A percentile compares a stretch with the other conserved stretches of the same genome.
phyloP scores from a whole-genome alignment of 2,113 vertebrate genomes.

The Apodemus sylvaticus region DNA sequence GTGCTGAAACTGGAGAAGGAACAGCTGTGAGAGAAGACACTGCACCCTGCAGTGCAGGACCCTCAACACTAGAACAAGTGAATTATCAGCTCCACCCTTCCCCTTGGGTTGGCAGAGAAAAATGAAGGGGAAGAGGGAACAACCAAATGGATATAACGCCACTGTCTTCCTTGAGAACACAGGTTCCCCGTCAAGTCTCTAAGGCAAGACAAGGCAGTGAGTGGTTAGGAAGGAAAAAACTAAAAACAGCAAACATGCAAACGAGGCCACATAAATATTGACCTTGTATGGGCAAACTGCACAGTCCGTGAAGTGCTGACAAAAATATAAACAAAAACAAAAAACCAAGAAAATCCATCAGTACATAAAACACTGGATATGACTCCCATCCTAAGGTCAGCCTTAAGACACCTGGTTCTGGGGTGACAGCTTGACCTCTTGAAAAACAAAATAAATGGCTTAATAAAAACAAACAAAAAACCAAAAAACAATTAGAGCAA shows the following conservation, averaged over 20 bases:
- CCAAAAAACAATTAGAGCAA: not conserved
- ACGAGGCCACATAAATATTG: not conserved
- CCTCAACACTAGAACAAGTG: not conserved
- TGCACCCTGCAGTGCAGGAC: not conserved
- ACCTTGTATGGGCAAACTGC: not conserved
- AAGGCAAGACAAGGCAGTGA: not conserved
- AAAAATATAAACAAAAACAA: not conserved
- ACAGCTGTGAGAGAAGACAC: not conserved
- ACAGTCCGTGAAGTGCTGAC: not conserved
- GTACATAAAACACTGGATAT: not conserved
- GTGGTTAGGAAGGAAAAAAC: not conserved
- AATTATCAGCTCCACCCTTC: not conserved
- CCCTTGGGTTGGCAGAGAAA: not conserved
- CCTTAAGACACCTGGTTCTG: not conserved
- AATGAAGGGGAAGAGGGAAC: not conserved
- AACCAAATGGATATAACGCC: not conserved
- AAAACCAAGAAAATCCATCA: not conserved
- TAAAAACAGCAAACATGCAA: not conserved
- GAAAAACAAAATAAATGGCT: not conserved
- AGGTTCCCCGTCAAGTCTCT: not conserved
- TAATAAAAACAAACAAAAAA: conserved; percentile 2
- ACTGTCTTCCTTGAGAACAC: not conserved
- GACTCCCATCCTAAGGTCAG: not conserved
- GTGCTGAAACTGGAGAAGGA: not conserved
- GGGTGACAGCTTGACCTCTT: not conserved